Evolutionary conservation across 1,140 invertebrate genomes (phyloP).

Genomic region (Ruditapes philippinarum): DNA sequence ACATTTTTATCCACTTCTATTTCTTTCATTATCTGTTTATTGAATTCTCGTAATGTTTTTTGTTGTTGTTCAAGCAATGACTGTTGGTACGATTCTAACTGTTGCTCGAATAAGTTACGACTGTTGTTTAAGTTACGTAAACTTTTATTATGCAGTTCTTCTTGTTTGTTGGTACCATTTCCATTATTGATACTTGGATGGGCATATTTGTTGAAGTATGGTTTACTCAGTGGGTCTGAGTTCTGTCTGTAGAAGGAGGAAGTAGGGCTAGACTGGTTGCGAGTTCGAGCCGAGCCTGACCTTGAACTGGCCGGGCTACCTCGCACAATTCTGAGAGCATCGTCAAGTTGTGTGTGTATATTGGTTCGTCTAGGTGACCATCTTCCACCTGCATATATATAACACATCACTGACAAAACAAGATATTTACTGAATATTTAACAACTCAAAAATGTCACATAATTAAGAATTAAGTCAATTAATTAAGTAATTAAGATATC

Average conservation of each 20-base stretch:
- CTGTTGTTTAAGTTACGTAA: conserved; percentile 78
- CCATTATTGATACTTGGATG: conserved; percentile 53
- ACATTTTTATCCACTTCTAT: conserved; percentile 72
- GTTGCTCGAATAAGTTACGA: conserved; percentile 81
- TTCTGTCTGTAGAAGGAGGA: conserved; percentile 46
- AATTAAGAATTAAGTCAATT: too few species aligned
- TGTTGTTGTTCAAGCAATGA: conserved; percentile 78
- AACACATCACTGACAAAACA: too few species aligned
- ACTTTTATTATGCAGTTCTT: conserved; percentile 77
- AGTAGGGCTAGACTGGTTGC: conserved; percentile 38
- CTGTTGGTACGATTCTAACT: conserved; percentile 79
- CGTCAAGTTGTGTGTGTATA: conserved; percentile 64
- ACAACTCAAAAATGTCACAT: too few species aligned
- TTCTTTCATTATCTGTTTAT: conserved; percentile 76
- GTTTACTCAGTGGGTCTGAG: conserved; percentile 67
- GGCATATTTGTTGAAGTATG: conserved; percentile 70
- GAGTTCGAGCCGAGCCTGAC: not conserved
- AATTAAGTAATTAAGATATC: too few species aligned
- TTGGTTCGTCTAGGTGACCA: conserved; percentile 49
- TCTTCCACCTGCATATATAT: conserved; percentile 32
- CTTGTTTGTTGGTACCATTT: conserved; percentile 35
- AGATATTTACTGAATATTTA: too few species aligned
- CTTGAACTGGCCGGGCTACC: conserved; percentile 46
- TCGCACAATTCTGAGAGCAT: conserved; percentile 71
- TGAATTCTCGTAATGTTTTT: conserved; percentile 78